Evolutionary conservation across 2,113 vertebrate species (phyloP).

Genomic region (Mixornis gularis): DNA sequence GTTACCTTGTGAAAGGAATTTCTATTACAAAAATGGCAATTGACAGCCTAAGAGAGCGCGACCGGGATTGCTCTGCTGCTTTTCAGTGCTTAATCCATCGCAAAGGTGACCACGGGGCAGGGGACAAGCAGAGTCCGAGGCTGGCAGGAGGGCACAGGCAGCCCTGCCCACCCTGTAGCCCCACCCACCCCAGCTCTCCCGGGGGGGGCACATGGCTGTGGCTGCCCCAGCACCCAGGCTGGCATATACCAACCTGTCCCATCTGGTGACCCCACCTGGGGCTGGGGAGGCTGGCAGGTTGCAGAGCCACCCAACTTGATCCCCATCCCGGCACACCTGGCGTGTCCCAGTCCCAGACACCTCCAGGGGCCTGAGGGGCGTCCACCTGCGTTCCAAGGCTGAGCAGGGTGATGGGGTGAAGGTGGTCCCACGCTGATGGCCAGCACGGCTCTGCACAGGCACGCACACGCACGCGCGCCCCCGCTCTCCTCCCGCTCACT

Average conservation of each 20-base stretch:
- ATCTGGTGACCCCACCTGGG: not conserved
- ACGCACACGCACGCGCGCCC: not conserved
- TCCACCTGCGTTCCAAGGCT: not conserved
- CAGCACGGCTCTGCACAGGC: not conserved
- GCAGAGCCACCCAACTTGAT: accelerated
- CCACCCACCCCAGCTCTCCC: not conserved
- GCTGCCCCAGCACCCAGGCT: not conserved
- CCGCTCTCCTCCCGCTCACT: not conserved
- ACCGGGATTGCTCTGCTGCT: not conserved
- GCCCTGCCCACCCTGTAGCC: not conserved
- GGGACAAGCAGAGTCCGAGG: accelerated
- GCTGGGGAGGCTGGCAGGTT: accelerated
- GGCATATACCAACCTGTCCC: not conserved
- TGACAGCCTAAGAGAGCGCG: conserved; percentile 8
- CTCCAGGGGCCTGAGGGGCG: not conserved
- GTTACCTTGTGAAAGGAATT: conserved; percentile 70
- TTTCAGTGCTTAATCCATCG: not conserved
- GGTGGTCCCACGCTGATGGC: not conserved
- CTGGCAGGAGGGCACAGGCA: not conserved
- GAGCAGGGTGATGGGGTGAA: not conserved
- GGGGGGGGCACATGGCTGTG: accelerated
- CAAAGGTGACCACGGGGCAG: not conserved
- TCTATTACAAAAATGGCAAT: conserved; percentile 57
- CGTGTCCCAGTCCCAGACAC: not conserved
- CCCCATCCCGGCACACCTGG: accelerated